Conservation (phyloP, 2,888 invertebrate genomes). For the Scaeva pyrastri region DNA sequence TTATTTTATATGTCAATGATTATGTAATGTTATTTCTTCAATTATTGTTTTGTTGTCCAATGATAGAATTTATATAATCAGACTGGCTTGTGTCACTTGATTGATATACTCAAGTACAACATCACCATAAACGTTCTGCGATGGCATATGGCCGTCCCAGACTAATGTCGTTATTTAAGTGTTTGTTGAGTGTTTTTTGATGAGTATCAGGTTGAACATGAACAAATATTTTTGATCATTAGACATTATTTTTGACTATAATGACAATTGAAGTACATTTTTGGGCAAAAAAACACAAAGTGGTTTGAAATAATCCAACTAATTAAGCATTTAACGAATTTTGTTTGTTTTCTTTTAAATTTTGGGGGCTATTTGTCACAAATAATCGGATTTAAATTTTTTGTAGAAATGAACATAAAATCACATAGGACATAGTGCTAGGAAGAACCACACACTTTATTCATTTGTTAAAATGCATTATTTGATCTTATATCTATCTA, state of each 20-base stretch:
- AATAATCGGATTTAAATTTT: too few relatives aligned
- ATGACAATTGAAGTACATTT: constrained; percentile 12
- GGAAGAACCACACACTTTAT: too few relatives aligned
- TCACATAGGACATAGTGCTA: too few relatives aligned
- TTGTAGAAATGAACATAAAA: too few relatives aligned
- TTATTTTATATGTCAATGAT: constrained; percentile 38
- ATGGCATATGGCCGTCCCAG: not conserved
- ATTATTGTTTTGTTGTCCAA: constrained; percentile 23
- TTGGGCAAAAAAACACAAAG: constrained; percentile 14
- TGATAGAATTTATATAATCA: constrained; percentile 49
- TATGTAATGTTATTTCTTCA: constrained; percentile 45
- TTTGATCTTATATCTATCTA: too few relatives aligned
- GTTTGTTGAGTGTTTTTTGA: constrained; percentile 28
- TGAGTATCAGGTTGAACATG: not conserved
- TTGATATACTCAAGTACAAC: constrained; percentile 16
- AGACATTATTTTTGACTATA: not conserved
- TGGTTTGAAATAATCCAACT: not conserved
- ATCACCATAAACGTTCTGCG: constrained; percentile 12
- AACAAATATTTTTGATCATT: not conserved
- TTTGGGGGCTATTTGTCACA: too few relatives aligned
- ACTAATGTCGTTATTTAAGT: constrained; percentile 35
- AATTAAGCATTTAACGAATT: not conserved
- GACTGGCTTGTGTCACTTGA: not conserved
- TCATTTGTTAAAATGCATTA: too few relatives aligned
- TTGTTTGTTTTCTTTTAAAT: too few relatives aligned